These are phyloP conservation scores for Drosophila differens DNA, from an alignment of 2,888 invertebrate genomes.

Conservation along the genomic window DNA sequence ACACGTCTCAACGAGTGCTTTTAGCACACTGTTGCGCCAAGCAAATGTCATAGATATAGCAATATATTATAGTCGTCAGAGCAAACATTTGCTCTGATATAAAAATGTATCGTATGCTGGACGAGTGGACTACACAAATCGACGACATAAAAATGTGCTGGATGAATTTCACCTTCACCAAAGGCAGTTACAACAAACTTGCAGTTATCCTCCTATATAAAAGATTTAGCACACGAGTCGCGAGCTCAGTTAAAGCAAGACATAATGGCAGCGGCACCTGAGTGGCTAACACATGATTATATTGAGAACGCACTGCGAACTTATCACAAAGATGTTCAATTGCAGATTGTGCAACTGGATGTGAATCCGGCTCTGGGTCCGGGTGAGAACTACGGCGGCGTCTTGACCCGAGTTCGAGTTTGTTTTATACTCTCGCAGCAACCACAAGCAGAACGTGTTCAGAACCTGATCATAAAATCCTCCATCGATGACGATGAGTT, in stretches of 20 bases:
- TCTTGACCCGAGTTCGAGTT: conserved; percentile 72
- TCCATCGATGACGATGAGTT: conserved; percentile 81
- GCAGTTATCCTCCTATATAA: conserved; percentile 21
- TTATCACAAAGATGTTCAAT: conserved; percentile 63
- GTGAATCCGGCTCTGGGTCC: conserved; percentile 77
- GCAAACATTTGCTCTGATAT: conserved; percentile 5
- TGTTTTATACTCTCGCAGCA: conserved; percentile 49
- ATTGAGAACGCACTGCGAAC: conserved; percentile 67
- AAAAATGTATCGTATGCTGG: background rate
- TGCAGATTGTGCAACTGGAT: conserved; percentile 62
- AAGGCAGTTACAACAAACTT: background rate
- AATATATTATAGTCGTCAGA: conserved; percentile 7
- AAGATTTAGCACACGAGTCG: conserved; percentile 32
- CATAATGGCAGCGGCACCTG: conserved; percentile 66
- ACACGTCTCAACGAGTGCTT: conserved; percentile 10
- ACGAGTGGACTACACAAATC: background rate
- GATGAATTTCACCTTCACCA: conserved; percentile 31
- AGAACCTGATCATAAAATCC: conserved; percentile 78
- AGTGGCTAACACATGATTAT: conserved; percentile 81
- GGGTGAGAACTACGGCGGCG: conserved; percentile 83
- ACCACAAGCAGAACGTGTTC: conserved; percentile 23
- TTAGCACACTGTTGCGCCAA: conserved; percentile 7
- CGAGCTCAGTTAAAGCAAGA: background rate
- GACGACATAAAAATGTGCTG: background rate
- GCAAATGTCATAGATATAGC: conserved; percentile 21